phyloP scores from a whole-genome alignment of 2,888 invertebrate species.

The Melieria picta region DNA sequence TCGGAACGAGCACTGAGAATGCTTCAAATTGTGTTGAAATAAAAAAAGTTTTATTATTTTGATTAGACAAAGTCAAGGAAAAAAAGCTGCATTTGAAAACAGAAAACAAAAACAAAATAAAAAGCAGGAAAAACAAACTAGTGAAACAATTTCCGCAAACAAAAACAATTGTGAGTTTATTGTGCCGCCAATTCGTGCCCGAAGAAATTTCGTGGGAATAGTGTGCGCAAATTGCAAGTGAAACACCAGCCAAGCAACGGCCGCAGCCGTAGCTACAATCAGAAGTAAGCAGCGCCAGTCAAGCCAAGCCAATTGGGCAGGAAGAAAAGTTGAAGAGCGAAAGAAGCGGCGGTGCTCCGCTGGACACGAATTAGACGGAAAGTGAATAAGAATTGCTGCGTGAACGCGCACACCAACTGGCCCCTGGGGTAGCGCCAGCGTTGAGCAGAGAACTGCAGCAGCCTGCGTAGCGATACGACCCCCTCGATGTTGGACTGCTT shows the following conservation, averaged over 20 bases:
- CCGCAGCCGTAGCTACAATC: neutral
- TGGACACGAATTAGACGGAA: constrained; percentile 7
- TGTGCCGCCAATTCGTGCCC: constrained; percentile 23
- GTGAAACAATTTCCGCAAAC: neutral
- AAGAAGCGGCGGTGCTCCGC: constrained; percentile 14
- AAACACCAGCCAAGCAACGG: neutral
- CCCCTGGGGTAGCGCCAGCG: no score
- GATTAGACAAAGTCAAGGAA: constrained; percentile 45
- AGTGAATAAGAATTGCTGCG: no score
- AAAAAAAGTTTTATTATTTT: constrained; percentile 42
- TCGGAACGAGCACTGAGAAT: constrained; percentile 34
- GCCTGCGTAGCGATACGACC: constrained; percentile 23
- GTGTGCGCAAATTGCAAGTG: constrained; percentile 27
- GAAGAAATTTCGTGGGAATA: constrained; percentile 18
- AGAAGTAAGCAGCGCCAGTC: constrained; percentile 5
- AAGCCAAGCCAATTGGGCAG: constrained; percentile 15
- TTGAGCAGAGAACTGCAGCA: constrained; percentile 7
- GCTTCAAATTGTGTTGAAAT: constrained; percentile 30
- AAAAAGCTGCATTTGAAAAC: constrained; percentile 39
- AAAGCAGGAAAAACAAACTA: constrained; percentile 32
- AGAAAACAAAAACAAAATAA: constrained; percentile 40
- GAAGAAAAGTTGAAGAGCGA: constrained; percentile 16
- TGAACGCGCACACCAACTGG: no score
- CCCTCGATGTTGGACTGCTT: constrained; percentile 40
- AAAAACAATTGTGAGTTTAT: constrained; percentile 8